Percentiles rank a stretch among this genome's conserved stretches.
Conservation (phyloP, 2,113 vertebrate genomes). For the Lophotis ruficrista region DNA sequence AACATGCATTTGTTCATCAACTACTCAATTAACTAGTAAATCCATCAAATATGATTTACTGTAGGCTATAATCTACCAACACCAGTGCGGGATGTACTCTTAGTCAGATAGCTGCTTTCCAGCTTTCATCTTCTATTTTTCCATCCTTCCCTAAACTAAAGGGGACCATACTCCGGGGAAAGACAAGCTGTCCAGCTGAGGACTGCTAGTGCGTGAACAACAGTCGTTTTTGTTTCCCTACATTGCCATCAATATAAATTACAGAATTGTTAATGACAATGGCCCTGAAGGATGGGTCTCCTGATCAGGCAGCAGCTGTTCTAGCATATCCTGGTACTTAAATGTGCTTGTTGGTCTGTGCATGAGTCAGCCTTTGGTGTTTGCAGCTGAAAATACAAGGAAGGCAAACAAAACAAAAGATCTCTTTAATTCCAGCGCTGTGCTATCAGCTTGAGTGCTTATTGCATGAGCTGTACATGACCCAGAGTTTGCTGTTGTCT, state of each 20-base stretch:
- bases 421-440: background rate
- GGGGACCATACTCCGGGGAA: background rate
- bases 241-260: background rate
- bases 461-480: background rate
- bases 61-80: background rate
- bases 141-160: background rate
- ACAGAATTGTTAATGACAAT: background rate
- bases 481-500: background rate
- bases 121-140: background rate
- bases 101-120: background rate
- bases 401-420: background rate
- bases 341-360: background rate
- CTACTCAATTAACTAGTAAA: background rate
- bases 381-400: background rate
- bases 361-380: background rate
- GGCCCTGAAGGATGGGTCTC: background rate
- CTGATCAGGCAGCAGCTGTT: conserved; percentile 17
- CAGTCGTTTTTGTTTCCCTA: background rate
- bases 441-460: background rate
- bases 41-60: background rate
- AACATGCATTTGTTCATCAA: background rate
- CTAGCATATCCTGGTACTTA: background rate
- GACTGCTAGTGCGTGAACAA: background rate
- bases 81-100: background rate
- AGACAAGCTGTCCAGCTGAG: background rate